phyloP scores from a whole-genome alignment of 2,113 vertebrate species.

The Tetraodon nigroviridis region DNA sequence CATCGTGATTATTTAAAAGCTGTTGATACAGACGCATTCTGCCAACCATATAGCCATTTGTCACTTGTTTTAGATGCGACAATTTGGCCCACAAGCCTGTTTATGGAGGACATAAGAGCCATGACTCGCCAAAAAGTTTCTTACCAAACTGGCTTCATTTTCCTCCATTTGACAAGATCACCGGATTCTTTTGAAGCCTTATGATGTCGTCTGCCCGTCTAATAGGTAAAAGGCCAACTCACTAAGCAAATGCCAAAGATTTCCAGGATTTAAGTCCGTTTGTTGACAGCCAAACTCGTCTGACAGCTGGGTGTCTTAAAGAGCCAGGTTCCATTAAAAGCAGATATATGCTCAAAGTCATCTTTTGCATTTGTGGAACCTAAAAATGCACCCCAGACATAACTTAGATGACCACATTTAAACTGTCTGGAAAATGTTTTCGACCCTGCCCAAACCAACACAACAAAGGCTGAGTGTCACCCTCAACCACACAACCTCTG shows the following conservation, averaged over 20 bases:
- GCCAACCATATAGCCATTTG: background rate
- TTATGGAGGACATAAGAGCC: conserved; percentile 6
- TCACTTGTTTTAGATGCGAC: background rate
- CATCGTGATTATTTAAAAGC: no score
- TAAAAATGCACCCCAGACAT: no score
- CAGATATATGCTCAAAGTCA: background rate
- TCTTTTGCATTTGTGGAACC: no score
- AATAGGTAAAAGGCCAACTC: conserved; percentile 7
- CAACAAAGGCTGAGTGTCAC: background rate
- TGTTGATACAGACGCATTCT: background rate
- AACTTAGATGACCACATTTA: no score
- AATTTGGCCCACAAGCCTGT: background rate
- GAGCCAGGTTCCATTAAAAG: conserved; percentile 18
- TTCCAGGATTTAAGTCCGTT: conserved; percentile 18
- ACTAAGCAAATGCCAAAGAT: conserved; percentile 1
- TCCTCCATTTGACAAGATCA: conserved; percentile 40
- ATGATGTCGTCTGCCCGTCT: background rate
- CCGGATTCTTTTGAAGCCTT: background rate
- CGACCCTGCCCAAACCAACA: no score
- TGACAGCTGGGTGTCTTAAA: conserved; percentile 52
- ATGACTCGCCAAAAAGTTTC: background rate
- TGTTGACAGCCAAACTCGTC: conserved; percentile 6
- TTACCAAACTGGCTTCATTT: conserved; percentile 41
- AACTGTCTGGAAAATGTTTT: no score
- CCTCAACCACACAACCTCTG: background rate